Conservation (phyloP, 2,113 vertebrate genomes). For the Urocolius indicus region DNA sequence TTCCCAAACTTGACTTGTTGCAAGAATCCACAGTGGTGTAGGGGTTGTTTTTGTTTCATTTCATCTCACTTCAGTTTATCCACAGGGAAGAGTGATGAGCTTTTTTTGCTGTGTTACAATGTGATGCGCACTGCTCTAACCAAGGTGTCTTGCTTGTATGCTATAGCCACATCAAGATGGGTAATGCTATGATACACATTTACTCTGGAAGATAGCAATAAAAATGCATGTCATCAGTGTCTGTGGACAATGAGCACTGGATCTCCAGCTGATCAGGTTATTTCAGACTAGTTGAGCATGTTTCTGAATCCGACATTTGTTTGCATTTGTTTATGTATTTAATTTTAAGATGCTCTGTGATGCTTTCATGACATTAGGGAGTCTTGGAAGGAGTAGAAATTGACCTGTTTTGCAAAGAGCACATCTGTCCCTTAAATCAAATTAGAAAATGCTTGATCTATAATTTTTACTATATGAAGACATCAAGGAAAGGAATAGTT, state of each 20-base stretch:
- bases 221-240: neutral
- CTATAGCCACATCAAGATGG: neutral
- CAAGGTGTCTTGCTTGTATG: neutral
- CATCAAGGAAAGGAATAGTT: neutral
- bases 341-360: neutral
- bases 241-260: neutral
- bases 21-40: neutral
- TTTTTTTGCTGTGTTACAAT: neutral
- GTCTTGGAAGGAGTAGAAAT: neutral
- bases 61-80: neutral
- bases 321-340: neutral
- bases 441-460: slow-evolving; percentile 2
- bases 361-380: neutral
- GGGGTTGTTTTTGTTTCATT: neutral
- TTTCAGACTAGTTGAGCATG: neutral
- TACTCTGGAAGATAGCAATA: neutral
- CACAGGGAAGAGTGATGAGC: neutral
- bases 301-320: slow-evolving; percentile 17
- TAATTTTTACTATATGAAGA: neutral
- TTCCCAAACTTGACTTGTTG: neutral
- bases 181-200: neutral
- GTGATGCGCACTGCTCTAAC: slow-evolving; percentile 15
- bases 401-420: slow-evolving; percentile 3
- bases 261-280: neutral
- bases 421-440: neutral